Evolutionary conservation across 2,888 invertebrate genomes (phyloP), one percentile per base, ranked within the genome.

Genomic region (Meiosimyza platycephala): DNA sequence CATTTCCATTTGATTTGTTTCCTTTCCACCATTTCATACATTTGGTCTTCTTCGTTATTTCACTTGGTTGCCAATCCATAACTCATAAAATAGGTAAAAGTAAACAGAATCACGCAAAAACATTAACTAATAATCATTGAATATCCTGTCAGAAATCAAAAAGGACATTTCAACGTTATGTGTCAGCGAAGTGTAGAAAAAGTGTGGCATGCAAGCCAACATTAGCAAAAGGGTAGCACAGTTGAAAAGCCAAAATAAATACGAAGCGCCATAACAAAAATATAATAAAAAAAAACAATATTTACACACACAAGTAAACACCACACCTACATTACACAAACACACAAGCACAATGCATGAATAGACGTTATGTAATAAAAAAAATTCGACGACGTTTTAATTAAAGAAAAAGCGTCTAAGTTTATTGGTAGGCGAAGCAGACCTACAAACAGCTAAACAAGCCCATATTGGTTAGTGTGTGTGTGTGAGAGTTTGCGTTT

Each of bases 311-410:
- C 60, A 57, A 57, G 28, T 6, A 28, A 18, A 57, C 57, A 5
- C 57, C 15, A 13, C 22, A 22, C 12, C 12, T 28, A 57, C 28
- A 22, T 28, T 3, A 22, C 12, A 2, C 22, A 59, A 28, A 33
- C 33, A 60, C 60, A 60, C 33, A 28, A 3, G 40, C 60, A 33
- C 15, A 33, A 11, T 28, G 18, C 59, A 11, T 28, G 13, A 11
- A 28, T 9, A 18, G 12, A 60, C 40, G n/a, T 2, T n/a, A 11
- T 62, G 60, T 62, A 15, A 40, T 40, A 40, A 40, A 40, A 40
- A 33, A 62, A 33, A 40, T 62, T 62, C 60, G 40, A 40, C 60
- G 60, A 62, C 60, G 33, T 62, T 62, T 62, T 62, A 62, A 62
- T 62, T 40, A 62, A 62, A 40, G 16, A 40, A 62, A n/a, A 40